These are phyloP conservation scores for Zaprionus taronus DNA, from an alignment of 1,140 invertebrate genomes.

Conservation along the genomic window DNA sequence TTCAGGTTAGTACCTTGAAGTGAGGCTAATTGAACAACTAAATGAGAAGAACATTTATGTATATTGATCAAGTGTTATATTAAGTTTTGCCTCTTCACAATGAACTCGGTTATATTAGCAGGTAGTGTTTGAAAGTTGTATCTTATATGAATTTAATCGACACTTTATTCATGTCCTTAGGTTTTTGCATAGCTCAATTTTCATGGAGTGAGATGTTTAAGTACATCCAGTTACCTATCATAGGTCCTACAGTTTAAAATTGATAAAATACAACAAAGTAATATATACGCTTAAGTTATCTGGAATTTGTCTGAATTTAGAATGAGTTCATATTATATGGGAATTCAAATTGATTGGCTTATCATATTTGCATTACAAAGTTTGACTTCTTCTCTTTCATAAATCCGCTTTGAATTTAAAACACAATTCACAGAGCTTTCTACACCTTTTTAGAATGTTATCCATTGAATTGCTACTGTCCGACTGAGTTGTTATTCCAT, in stretches of 20 bases:
- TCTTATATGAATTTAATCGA: neutral
- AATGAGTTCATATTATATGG: neutral
- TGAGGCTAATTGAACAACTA: neutral
- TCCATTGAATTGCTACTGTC: slow-evolving; percentile 32
- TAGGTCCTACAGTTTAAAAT: slow-evolving; percentile 30
- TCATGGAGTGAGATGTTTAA: slow-evolving; percentile 27
- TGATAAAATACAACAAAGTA: neutral
- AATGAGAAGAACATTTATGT: too few species aligned
- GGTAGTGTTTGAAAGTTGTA: neutral
- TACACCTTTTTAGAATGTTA: neutral
- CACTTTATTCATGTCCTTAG: neutral
- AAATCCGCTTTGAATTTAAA: neutral
- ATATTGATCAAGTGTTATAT: too few species aligned
- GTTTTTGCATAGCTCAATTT: neutral
- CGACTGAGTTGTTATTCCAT: slow-evolving; percentile 5
- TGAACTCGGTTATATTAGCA: neutral
- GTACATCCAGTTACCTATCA: slow-evolving; percentile 11
- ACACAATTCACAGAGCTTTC: neutral
- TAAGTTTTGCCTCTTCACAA: neutral
- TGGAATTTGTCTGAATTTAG: neutral
- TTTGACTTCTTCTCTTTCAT: neutral
- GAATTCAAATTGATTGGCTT: neutral
- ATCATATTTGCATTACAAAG: neutral
- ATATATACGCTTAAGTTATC: neutral
- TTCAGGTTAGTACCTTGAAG: too few species aligned